Base-by-base conservation (phyloP, 2,113 vertebrate genomes). In the Sterna hirundo region DNA sequence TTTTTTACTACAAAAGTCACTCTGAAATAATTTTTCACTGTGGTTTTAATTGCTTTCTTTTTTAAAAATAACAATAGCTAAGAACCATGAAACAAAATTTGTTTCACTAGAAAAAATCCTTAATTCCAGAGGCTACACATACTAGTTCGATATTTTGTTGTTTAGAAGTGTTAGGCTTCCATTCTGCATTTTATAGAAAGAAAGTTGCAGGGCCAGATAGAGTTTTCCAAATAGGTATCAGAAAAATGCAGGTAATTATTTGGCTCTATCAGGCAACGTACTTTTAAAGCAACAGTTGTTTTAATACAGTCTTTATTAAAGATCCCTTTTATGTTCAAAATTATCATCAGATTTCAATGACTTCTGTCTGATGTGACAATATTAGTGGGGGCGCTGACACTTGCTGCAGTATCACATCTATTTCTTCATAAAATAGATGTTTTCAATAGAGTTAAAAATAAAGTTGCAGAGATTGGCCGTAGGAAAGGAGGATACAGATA, bases 31-130 rank as follows among this genome's bases (percentile, higher is more conserved):
- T 89, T 94, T 96, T 90, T 72, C 38, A 78, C 21, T 49, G 46
- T 65, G n/a, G 21, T 68, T 92, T 95, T 89, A 91, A 89, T 85
- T 84, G 46, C 74, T 82, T 93, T 94, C 49, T 90, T 38, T 94
- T 80, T 93, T 49, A 74, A 79, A 93, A 93, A 61, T 75, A 90
- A 32, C 52, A 75, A n/a, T 72, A 55, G 44, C 61, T 82, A 92
- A 75, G 80, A 86, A 95, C 58, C 83, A 74, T 92, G 66, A 91
- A 94, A 80, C 46, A 83, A 40, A 82, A 81, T 92, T 92, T 83
- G 36, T 86, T 84, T 94, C 51, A 69, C 46, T 68, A 70, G 32
- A 38, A 85, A 85, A 77, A 54, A 57, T n/a, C 46, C 51, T 77
- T 93, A 47, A 36, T 81, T 93, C 58, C 32, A 80, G 51, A 74